A percentile compares a stretch with the other conserved stretches of the same genome.
phyloP scores from a whole-genome alignment of 2,113 vertebrate genomes.

The Phyllostomus hastatus region DNA sequence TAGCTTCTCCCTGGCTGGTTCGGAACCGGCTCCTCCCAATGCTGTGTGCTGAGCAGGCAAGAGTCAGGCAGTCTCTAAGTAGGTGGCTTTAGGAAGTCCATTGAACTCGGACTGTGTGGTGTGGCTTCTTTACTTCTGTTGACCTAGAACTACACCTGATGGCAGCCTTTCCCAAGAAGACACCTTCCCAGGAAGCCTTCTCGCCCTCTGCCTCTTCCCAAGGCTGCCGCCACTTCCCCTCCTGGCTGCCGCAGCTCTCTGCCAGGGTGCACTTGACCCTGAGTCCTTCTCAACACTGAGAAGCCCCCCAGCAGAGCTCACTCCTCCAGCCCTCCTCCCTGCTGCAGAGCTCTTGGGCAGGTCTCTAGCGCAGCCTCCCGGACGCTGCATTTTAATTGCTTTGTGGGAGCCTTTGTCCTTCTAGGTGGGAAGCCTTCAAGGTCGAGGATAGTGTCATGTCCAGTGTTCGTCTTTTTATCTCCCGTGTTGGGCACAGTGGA shows the following conservation, averaged over 20 bases:
- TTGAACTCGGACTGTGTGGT: neutral
- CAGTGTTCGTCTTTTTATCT: neutral
- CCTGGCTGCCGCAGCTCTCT: neutral
- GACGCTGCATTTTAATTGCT: neutral
- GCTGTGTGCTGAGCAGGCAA: neutral
- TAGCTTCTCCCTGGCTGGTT: neutral
- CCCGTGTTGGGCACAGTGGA: accelerated
- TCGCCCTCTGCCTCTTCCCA: neutral
- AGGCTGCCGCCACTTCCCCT: neutral
- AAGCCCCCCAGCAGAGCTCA: neutral
- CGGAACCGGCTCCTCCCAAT: neutral
- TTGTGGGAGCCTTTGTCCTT: neutral
- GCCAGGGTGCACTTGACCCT: neutral
- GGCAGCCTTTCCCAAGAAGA: neutral
- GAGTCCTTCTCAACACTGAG: neutral
- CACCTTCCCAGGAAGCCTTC: neutral
- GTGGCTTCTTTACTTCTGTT: neutral
- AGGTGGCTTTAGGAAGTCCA: neutral
- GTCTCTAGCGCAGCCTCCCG: neutral
- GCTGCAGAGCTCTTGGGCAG: neutral
- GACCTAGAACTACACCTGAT: neutral
- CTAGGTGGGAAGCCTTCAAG: neutral
- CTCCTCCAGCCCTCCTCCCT: neutral
- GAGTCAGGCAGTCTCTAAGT: neutral
- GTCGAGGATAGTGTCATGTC: neutral